Conservation (phyloP, 2,797 vertebrate species). For the Perodicticus potto region DNA sequence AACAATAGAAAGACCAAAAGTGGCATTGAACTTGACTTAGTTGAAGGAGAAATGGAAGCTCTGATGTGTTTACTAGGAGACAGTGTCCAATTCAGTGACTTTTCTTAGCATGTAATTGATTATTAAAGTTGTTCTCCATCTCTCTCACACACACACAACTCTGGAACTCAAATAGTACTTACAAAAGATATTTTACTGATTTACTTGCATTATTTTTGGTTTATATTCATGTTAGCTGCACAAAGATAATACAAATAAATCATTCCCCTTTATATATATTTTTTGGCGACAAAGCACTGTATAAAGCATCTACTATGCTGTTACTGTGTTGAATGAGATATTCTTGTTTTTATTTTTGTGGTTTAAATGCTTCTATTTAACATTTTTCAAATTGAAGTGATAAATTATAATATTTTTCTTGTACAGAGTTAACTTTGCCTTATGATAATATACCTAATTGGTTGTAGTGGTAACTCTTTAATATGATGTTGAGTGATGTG, state of each 20-base stretch:
- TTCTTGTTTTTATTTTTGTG: not conserved
- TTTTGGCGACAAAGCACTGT: not conserved
- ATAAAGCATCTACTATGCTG: not conserved
- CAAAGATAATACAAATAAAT: not conserved
- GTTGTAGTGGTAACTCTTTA: not conserved
- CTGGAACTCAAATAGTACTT: conserved; percentile 31
- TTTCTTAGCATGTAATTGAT: not conserved
- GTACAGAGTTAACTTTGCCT: not conserved
- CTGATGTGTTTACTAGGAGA: not conserved
- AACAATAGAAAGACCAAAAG: conserved; percentile 5
- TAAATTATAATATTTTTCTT: not conserved
- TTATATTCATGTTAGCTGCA: not conserved
- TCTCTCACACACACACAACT: not conserved
- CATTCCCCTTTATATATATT: not conserved
- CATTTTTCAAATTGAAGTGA: not conserved
- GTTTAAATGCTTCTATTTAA: not conserved
- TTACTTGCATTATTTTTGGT: conserved; percentile 21
- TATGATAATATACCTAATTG: not conserved
- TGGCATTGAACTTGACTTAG: not conserved
- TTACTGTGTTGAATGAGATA: not conserved
- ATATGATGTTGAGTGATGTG: not conserved
- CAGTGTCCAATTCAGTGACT: not conserved
- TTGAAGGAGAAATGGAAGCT: not conserved
- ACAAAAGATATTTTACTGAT: not conserved
- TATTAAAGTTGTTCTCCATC: not conserved